These are phyloP conservation scores for Gnatocerus cornutus DNA, from an alignment of 2,888 invertebrate species.

Conservation along the genomic window DNA sequence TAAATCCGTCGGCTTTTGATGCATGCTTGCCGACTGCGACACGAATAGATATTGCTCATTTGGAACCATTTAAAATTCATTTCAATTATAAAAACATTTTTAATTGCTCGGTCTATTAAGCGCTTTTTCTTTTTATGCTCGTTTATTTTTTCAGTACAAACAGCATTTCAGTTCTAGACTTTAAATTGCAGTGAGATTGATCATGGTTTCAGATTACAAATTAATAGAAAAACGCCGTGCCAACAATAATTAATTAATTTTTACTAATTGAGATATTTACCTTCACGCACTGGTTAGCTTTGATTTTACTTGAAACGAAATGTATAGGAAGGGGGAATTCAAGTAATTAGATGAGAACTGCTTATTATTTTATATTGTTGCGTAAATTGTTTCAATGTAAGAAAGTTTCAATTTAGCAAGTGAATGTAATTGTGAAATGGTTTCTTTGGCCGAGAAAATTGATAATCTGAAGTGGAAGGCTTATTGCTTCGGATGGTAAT, in stretches of 20 bases:
- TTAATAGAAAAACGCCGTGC: too few species aligned
- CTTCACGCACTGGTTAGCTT: too few species aligned
- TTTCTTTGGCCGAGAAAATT: too few species aligned
- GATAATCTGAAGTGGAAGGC: neutral
- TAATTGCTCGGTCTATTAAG: constrained; percentile 68
- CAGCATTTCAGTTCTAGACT: constrained; percentile 50
- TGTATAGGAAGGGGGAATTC: too few species aligned
- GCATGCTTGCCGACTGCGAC: constrained; percentile 63
- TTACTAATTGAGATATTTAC: too few species aligned
- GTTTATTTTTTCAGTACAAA: constrained; percentile 58
- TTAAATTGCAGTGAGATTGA: constrained; percentile 36
- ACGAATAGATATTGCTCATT: constrained; percentile 70
- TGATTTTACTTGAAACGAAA: too few species aligned
- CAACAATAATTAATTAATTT: too few species aligned
- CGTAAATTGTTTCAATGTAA: too few species aligned
- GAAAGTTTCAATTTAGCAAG: too few species aligned
- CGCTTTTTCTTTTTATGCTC: constrained; percentile 62
- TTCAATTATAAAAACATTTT: constrained; percentile 70
- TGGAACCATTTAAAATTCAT: constrained; percentile 66
- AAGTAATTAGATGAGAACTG: too few species aligned
- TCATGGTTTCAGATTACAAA: neutral
- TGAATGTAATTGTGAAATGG: too few species aligned
- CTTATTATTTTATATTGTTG: too few species aligned
- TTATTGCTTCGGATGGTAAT: constrained; percentile 1
- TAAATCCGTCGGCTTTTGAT: constrained; percentile 66